Evolutionary conservation across 2,797 vertebrate genomes (phyloP).

Genomic region (Syngnathus rostellatus): DNA sequence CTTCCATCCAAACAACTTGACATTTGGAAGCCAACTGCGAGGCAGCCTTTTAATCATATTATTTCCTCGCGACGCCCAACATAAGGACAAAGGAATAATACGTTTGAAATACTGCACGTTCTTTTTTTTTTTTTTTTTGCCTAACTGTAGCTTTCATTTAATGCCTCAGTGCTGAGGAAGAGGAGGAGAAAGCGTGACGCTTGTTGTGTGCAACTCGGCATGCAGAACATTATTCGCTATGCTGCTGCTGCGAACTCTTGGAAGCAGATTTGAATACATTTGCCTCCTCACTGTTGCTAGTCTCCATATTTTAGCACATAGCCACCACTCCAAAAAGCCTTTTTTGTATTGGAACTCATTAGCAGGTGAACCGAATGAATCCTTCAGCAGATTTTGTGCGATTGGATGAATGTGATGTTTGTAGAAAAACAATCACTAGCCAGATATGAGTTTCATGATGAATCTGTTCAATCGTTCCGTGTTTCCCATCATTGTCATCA

Average conservation of each 20-base stretch:
- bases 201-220: neutral
- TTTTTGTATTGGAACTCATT: neutral
- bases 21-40: slow-evolving; percentile 1
- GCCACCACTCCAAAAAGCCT: neutral
- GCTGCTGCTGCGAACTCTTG: neutral
- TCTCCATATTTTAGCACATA: neutral
- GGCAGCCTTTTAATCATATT: neutral
- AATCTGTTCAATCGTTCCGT: slow-evolving; percentile 7
- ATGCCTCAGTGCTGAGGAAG: neutral
- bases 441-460: slow-evolving; percentile 26
- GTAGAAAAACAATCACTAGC: slow-evolving; percentile 8
- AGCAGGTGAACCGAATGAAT: slow-evolving; percentile 6
- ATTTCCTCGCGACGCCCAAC: neutral
- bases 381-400: slow-evolving; percentile 5
- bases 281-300: neutral
- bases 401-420: slow-evolving; percentile 29
- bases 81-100: neutral
- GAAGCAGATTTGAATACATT: neutral
- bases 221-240: neutral
- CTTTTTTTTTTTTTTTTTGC: neutral
- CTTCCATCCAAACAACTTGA: neutral
- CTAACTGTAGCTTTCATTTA: neutral
- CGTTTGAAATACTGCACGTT: neutral
- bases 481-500: neutral
- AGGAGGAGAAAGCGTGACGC: neutral